Evolutionary conservation across 2,113 vertebrate species (phyloP).

Genomic region (Melanerpes formicivorus): DNA sequence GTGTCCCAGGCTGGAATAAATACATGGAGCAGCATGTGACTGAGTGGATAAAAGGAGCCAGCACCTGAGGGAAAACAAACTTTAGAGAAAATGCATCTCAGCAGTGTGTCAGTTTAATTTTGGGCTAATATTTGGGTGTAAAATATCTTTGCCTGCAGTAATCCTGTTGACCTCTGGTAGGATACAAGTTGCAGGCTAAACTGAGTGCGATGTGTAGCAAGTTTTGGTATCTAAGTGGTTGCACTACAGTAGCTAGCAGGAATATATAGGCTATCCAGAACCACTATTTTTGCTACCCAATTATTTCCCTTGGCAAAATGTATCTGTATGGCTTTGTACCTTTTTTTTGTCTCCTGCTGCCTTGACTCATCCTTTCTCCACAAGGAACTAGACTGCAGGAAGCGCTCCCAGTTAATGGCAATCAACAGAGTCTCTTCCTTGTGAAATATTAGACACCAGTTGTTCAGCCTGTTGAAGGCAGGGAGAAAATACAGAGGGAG

Average conservation of each 20-base stretch:
- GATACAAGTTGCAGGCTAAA: neutral
- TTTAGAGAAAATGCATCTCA: neutral
- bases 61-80: neutral
- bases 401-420: neutral
- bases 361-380: neutral
- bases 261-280: neutral
- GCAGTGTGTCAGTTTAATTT: neutral
- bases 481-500: neutral
- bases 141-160: neutral
- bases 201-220: neutral
- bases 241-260: neutral
- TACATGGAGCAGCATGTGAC: neutral
- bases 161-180: neutral
- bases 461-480: neutral
- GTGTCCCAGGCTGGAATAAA: neutral
- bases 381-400: neutral
- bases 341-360: neutral
- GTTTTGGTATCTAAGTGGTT: neutral
- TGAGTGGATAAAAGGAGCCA: neutral
- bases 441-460: neutral
- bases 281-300: neutral
- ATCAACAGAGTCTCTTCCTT: neutral
- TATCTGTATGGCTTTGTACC: neutral
- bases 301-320: slow-evolving; percentile 18
- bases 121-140: neutral